Evolutionary conservation across 2,797 vertebrate species (phyloP).

Genomic region (Arrhamphus sclerolepis): DNA sequence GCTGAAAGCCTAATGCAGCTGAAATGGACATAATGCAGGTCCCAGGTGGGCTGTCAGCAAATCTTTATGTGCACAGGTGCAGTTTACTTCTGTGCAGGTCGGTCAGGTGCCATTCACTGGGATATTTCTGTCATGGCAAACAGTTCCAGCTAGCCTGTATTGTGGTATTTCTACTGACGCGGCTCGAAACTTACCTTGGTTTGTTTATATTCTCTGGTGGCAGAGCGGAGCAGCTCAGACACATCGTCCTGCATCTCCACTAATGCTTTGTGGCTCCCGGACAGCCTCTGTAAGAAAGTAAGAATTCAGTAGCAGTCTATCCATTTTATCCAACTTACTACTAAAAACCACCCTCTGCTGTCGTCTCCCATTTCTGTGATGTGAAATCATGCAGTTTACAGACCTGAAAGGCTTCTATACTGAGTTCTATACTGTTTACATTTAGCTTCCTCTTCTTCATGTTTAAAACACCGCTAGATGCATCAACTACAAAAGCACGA

Average conservation of each 20-base stretch:
- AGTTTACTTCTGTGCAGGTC: slow-evolving; percentile 39
- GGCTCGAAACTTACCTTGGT: slow-evolving; percentile 83
- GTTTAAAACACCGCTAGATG: slow-evolving; percentile 36
- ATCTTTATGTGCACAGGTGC: slow-evolving; percentile 65
- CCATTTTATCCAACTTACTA: slow-evolving; percentile 17
- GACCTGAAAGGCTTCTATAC: slow-evolving; percentile 27
- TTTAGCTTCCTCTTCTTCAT: slow-evolving; percentile 32
- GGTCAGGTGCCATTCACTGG: slow-evolving; percentile 34
- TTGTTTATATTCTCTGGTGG: slow-evolving; percentile 84
- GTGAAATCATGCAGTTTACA: slow-evolving; percentile 17
- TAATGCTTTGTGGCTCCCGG: slow-evolving; percentile 94
- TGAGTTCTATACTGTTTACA: slow-evolving; percentile 25
- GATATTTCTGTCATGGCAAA: slow-evolving; percentile 37
- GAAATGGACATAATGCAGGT: slow-evolving; percentile 66
- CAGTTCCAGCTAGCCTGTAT: background rate
- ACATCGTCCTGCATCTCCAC: slow-evolving; percentile 98
- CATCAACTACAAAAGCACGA: slow-evolving; percentile 38
- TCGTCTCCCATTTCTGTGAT: slow-evolving; percentile 11
- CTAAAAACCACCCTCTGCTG: background rate
- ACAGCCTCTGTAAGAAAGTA: slow-evolving; percentile 88
- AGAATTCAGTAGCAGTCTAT: slow-evolving; percentile 19
- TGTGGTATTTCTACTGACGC: background rate
- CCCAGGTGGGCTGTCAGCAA: slow-evolving; percentile 71
- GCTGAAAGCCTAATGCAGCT: slow-evolving; percentile 65
- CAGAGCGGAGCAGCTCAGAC: slow-evolving; percentile 86